phyloP scores from a whole-genome alignment of 2,113 vertebrate species.

The Labeo rohita region DNA sequence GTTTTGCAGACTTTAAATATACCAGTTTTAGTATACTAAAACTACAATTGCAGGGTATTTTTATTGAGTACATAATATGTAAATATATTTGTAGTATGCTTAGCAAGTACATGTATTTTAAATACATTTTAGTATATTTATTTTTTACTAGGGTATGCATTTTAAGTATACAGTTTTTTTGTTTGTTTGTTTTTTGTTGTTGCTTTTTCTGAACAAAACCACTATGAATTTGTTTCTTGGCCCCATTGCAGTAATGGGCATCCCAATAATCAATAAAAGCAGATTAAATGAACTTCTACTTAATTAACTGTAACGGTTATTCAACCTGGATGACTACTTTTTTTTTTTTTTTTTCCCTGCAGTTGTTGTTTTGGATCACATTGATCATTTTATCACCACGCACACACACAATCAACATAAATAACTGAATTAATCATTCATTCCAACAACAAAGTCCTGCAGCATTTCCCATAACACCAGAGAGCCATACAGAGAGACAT shows the following conservation, averaged over 20 bases:
- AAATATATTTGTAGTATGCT: no score
- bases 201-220: constrained; percentile 14
- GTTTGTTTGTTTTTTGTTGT: neutral
- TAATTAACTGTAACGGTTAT: constrained; percentile 43
- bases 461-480: constrained; percentile 49
- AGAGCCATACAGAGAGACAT: constrained; percentile 49
- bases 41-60: no score
- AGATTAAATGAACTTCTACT: constrained; percentile 52
- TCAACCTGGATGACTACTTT: constrained; percentile 22
- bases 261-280: constrained; percentile 45
- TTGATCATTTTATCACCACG: constrained; percentile 35
- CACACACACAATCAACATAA: constrained; percentile 40
- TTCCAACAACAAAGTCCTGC: constrained; percentile 55
- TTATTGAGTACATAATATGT: no score
- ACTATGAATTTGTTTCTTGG: constrained; percentile 30
- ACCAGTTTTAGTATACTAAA: no score
- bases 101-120: no score
- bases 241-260: constrained; percentile 19
- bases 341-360: neutral
- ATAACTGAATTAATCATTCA: constrained; percentile 39
- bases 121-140: no score
- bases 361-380: constrained; percentile 25
- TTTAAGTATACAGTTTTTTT: neutral
- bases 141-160: neutral
- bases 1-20: no score